Conservation (phyloP, 1,140 invertebrate species). For the Anthonomus grandis region DNA sequence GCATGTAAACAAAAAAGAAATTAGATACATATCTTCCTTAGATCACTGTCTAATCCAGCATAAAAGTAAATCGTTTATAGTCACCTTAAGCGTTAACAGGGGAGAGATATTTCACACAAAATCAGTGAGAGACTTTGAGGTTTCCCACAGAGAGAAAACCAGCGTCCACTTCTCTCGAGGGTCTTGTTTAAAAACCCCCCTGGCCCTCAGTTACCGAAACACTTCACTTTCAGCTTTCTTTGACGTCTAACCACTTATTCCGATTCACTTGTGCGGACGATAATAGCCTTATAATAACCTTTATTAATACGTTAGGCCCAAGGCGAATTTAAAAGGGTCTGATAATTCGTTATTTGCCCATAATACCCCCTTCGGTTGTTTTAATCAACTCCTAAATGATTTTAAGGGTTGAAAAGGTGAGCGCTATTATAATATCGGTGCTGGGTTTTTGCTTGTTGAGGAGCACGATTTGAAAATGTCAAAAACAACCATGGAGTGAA, state of each 20-base stretch:
- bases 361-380: constrained; percentile 5
- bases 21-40: no score
- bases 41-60: no score
- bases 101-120: constrained; percentile 24
- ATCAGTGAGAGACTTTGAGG: constrained; percentile 21
- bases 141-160: constrained; percentile 33
- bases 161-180: constrained; percentile 30
- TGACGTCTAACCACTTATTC: constrained; percentile 29
- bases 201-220: constrained; percentile 22
- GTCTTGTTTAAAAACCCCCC: constrained; percentile 18
- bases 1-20: no score
- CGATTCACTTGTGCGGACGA: constrained; percentile 23
- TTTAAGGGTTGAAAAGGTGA: no score
- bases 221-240: constrained; percentile 33
- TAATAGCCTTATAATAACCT: constrained; percentile 35
- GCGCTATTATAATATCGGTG: no score
- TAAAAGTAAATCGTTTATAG: no score
- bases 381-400: constrained; percentile 6
- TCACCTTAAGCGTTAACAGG: no score
- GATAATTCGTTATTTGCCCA: constrained; percentile 4
- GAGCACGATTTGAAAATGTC: no score
- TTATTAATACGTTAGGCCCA: constrained; percentile 26
- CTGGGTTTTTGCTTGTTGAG: no score
- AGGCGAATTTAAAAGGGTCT: constrained; percentile 14
- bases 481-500: no score